Percentiles rank a stretch among this genome's conserved stretches.
These are phyloP conservation scores for Pardosa pseudoannulata DNA, from an alignment of 2,888 invertebrate species.

Conservation along the genomic window DNA sequence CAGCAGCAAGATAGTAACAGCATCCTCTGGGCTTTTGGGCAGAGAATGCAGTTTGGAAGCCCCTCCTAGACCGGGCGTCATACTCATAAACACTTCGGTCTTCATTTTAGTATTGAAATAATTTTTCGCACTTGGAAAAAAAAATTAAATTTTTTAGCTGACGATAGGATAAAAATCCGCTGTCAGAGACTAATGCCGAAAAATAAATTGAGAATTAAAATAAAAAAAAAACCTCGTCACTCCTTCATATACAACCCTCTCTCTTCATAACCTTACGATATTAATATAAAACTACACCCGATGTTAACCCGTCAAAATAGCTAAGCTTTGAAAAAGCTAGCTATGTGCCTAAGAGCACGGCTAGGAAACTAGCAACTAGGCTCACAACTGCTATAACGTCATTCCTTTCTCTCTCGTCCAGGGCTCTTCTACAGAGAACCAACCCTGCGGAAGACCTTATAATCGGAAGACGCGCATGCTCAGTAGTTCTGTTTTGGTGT, in stretches of 20 bases:
- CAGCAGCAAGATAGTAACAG: slow-evolving; percentile 42
- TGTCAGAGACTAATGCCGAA: not conserved
- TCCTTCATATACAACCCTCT: not conserved
- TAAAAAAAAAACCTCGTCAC: not conserved
- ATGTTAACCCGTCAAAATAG: slow-evolving; percentile 60
- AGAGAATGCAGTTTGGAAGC: slow-evolving; percentile 19
- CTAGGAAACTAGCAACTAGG: slow-evolving; percentile 58
- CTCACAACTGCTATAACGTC: slow-evolving; percentile 49
- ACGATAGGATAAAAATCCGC: not conserved
- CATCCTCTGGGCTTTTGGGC: slow-evolving; percentile 27
- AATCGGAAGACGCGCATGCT: not conserved
- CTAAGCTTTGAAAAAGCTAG: slow-evolving; percentile 55
- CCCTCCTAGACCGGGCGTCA: slow-evolving; percentile 15
- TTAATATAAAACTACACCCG: slow-evolving; percentile 39
- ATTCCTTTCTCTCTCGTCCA: slow-evolving; percentile 36
- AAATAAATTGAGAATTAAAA: not conserved
- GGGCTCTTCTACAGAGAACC: not conserved
- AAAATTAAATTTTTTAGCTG: not conserved
- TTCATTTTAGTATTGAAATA: slow-evolving; percentile 28
- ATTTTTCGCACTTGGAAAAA: not conserved
- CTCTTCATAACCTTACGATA: not conserved
- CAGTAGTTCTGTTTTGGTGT: not conserved
- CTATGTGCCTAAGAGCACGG: slow-evolving; percentile 62
- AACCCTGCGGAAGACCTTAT: not conserved
- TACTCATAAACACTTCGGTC: slow-evolving; percentile 53